A percentile compares a stretch with the other conserved stretches of the same genome.
Evolutionary conservation across 1,140 invertebrate genomes (phyloP).

Genomic region (Alviniconcha marisindica): DNA sequence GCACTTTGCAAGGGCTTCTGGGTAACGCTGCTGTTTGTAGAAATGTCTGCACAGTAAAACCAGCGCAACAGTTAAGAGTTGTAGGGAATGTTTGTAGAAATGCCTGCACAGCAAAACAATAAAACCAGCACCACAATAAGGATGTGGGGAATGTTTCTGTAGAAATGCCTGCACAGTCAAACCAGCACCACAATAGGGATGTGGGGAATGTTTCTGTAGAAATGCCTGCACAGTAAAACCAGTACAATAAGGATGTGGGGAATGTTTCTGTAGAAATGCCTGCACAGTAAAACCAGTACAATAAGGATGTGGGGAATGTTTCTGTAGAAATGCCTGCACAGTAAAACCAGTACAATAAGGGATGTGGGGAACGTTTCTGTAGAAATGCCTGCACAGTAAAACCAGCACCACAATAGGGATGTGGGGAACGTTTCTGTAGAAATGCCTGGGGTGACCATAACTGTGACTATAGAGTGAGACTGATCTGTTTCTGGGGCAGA

Average conservation of each 20-base stretch:
- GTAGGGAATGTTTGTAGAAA: not conserved
- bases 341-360: not conserved
- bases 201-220: no score
- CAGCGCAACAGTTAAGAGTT: not conserved
- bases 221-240: no score
- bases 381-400: not conserved
- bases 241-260: no score
- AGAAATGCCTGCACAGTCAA: not conserved
- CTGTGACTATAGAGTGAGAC: no score
- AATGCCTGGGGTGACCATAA: no score
- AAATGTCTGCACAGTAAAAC: slow-evolving; percentile 24
- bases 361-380: not conserved
- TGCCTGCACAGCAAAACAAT: not conserved
- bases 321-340: not conserved
- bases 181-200: not conserved
- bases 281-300: slow-evolving; percentile 1
- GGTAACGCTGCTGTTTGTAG: slow-evolving; percentile 43
- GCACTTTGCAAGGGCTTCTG: slow-evolving; percentile 33
- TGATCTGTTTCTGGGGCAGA: no score
- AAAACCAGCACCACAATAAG: not conserved
- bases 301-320: not conserved
- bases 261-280: slow-evolving; percentile 41
- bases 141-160: not conserved
- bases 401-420: not conserved
- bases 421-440: no score